These are phyloP conservation scores for Pandemis heparana DNA, from an alignment of 2,888 invertebrate genomes.

Conservation along the genomic window DNA sequence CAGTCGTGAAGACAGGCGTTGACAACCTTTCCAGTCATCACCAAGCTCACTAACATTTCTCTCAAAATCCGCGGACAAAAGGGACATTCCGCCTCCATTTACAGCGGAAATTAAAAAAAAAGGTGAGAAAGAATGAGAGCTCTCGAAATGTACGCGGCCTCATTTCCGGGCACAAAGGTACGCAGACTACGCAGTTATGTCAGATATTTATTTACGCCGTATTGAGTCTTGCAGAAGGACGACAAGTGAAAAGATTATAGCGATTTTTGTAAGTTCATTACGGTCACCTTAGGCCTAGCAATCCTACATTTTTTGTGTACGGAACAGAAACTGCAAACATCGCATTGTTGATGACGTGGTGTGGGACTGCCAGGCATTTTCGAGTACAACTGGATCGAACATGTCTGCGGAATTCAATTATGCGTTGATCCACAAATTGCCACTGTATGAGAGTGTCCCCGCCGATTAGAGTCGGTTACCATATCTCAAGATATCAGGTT, in stretches of 20 bases:
- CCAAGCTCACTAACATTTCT: background rate
- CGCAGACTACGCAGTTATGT: conserved; percentile 37
- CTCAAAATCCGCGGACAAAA: conserved; percentile 10
- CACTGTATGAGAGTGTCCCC: too few species aligned
- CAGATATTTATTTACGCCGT: conserved; percentile 40
- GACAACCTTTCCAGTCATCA: background rate
- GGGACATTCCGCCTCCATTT: conserved; percentile 31
- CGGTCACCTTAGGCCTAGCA: too few species aligned
- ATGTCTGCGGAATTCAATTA: too few species aligned
- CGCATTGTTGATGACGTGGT: too few species aligned
- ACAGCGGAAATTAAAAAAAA: conserved; percentile 35
- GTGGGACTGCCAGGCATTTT: too few species aligned
- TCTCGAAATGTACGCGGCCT: conserved; percentile 18
- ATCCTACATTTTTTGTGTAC: too few species aligned
- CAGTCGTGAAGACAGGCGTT: background rate
- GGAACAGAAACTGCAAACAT: too few species aligned
- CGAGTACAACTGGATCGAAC: too few species aligned
- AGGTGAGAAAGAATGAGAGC: conserved; percentile 24
- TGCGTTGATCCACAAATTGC: too few species aligned
- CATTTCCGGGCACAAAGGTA: conserved; percentile 35
- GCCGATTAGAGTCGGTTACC: too few species aligned
- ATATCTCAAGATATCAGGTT: too few species aligned
- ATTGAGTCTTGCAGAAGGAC: conserved; percentile 27
- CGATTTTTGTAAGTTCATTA: conserved; percentile 2
- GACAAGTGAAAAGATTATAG: background rate